Percentiles rank a stretch among this genome's conserved stretches.
Conservation (phyloP, 53 echinoderm and acorn worm genomes). For the Mesocentrotus franciscanus region DNA sequence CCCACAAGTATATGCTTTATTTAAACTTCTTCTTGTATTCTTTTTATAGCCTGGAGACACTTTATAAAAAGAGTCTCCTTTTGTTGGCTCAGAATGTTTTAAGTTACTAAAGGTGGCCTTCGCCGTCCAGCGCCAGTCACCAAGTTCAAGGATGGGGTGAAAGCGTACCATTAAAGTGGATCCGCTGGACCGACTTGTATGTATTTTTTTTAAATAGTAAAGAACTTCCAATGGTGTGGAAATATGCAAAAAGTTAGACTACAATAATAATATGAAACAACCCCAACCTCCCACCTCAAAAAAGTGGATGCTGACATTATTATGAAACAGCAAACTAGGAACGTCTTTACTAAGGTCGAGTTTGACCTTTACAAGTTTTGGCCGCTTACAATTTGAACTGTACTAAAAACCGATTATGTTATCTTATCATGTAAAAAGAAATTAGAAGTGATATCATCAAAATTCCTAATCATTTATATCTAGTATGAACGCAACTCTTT, state of each 20-base stretch:
- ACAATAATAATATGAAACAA: neutral
- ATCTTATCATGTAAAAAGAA: neutral
- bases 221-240: too few relatives aligned
- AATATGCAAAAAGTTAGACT: neutral
- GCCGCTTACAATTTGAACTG: too few relatives aligned
- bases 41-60: conserved; percentile 28
- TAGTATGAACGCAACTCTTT: too few relatives aligned
- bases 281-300: too few relatives aligned
- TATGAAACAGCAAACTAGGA: neutral
- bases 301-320: neutral
- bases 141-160: neutral
- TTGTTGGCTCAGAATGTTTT: conserved; percentile 30
- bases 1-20: conserved; percentile 46
- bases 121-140: neutral
- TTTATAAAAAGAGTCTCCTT: neutral
- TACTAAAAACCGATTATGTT: too few relatives aligned
- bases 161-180: neutral
- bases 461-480: neutral
- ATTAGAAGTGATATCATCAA: neutral
- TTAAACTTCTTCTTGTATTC: neutral
- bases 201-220: neutral
- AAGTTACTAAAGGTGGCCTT: conserved; percentile 7
- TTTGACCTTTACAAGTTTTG: too few relatives aligned
- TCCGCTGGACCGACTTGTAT: neutral
- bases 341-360: neutral